phyloP scores from a whole-genome alignment of 2,888 invertebrate genomes.

The Chouioia cunea region DNA sequence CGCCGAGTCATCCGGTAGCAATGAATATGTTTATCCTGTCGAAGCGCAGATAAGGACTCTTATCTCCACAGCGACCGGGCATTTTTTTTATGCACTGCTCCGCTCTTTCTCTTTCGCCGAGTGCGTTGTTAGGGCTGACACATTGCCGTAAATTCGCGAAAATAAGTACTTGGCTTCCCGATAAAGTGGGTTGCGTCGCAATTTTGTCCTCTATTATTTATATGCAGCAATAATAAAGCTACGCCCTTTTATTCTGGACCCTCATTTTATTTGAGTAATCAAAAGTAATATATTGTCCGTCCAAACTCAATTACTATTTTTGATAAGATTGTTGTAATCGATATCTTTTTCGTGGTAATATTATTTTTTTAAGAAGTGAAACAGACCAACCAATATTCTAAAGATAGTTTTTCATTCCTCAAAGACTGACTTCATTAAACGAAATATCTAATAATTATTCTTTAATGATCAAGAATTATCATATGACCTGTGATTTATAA shows the following conservation, averaged over 20 bases:
- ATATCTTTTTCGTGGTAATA: too few relatives aligned
- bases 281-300: neutral
- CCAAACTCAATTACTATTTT: too few relatives aligned
- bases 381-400: too few relatives aligned
- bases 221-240: neutral
- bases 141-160: constrained; percentile 12
- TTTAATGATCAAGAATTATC: too few relatives aligned
- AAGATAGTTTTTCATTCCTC: too few relatives aligned
- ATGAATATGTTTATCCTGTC: constrained; percentile 37
- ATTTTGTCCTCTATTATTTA: neutral
- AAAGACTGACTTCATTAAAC: too few relatives aligned
- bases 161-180: neutral
- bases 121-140: neutral
- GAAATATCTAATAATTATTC: too few relatives aligned
- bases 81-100: neutral
- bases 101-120: constrained; percentile 1
- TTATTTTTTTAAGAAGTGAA: too few relatives aligned
- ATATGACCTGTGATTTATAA: too few relatives aligned
- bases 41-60: constrained; percentile 6
- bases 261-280: neutral
- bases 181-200: neutral
- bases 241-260: neutral
- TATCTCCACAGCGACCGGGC: constrained; percentile 1
- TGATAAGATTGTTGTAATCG: too few relatives aligned
- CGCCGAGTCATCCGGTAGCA: constrained; percentile 17